A percentile compares a stretch with the other conserved stretches of the same genome.
These are phyloP conservation scores for Drosophila sucinea DNA, from an alignment of 1,140 invertebrate genomes.

Conservation along the genomic window DNA sequence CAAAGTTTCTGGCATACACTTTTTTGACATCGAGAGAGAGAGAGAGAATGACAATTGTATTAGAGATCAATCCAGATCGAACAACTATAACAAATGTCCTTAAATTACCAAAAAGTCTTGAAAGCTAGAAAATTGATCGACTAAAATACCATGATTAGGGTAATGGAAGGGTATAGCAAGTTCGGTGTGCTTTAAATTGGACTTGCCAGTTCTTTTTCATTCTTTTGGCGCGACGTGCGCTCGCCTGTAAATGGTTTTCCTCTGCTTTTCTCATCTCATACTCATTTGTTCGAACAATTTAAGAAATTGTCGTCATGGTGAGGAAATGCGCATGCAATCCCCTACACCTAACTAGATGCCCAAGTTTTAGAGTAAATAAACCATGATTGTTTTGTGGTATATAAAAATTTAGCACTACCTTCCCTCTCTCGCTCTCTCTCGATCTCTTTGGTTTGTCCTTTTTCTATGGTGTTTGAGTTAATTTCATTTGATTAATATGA, in stretches of 20 bases:
- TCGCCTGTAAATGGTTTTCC: constrained; percentile 51
- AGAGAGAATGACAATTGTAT: background rate
- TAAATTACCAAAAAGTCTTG: too few species aligned
- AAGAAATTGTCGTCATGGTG: constrained; percentile 65
- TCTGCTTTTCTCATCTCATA: constrained; percentile 39
- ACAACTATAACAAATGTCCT: too few species aligned
- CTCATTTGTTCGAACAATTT: constrained; percentile 71
- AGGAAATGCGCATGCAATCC: constrained; percentile 13
- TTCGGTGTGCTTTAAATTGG: background rate
- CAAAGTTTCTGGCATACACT: background rate
- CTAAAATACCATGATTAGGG: too few species aligned
- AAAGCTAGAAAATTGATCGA: too few species aligned
- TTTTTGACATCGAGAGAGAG: too few species aligned
- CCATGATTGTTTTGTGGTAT: constrained; percentile 68
- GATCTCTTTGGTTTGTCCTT: background rate
- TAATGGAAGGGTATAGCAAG: background rate
- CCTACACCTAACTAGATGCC: constrained; percentile 25
- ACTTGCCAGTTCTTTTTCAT: background rate
- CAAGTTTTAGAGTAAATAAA: constrained; percentile 70
- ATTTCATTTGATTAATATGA: constrained; percentile 76
- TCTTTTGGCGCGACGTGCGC: constrained; percentile 54
- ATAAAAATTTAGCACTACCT: constrained; percentile 58
- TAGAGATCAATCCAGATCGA: too few species aligned
- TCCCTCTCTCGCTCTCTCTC: constrained; percentile 47
- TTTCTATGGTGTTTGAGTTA: constrained; percentile 50